A percentile compares a stretch with the other conserved stretches of the same genome.
These are phyloP conservation scores for Sternotherus odoratus DNA, from an alignment of 2,797 vertebrate species.

Conservation along the genomic window DNA sequence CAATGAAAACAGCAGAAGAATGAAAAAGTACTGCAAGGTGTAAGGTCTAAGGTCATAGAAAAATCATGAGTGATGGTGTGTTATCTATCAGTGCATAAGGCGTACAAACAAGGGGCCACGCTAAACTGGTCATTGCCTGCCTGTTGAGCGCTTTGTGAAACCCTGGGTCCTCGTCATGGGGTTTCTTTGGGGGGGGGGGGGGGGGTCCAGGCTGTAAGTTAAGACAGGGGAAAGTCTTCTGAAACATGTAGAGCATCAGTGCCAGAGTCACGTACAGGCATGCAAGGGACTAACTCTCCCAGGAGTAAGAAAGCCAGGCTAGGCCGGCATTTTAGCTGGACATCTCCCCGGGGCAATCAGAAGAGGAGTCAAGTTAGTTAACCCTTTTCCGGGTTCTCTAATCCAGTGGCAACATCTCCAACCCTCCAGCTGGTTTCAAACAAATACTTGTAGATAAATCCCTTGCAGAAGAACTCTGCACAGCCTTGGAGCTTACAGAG, in stretches of 20 bases:
- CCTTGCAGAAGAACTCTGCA: neutral
- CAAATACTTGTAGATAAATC: neutral
- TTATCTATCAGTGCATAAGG: conserved; percentile 31
- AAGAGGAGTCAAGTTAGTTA: neutral
- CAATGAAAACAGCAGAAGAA: conserved; percentile 36
- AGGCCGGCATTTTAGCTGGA: neutral
- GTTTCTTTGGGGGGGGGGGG: neutral
- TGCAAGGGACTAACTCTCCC: neutral
- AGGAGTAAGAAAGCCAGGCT: neutral
- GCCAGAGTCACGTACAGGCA: neutral
- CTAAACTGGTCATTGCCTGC: conserved; percentile 55
- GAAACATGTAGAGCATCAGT: neutral
- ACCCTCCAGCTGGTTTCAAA: neutral
- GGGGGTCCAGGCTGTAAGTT: neutral
- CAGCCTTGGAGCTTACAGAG: neutral
- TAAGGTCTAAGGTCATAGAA: conserved; percentile 59
- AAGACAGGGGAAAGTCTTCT: neutral
- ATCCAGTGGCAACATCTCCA: fast-evolving
- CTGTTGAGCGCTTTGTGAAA: conserved; percentile 38
- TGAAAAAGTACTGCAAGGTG: neutral
- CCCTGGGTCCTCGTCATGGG: neutral
- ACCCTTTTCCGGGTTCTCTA: neutral
- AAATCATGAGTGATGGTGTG: conserved; percentile 63
- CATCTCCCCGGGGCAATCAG: fast-evolving
- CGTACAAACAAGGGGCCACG: neutral